phyloP scores from a whole-genome alignment of 2,797 vertebrate genomes.

The Choloepus didactylus region DNA sequence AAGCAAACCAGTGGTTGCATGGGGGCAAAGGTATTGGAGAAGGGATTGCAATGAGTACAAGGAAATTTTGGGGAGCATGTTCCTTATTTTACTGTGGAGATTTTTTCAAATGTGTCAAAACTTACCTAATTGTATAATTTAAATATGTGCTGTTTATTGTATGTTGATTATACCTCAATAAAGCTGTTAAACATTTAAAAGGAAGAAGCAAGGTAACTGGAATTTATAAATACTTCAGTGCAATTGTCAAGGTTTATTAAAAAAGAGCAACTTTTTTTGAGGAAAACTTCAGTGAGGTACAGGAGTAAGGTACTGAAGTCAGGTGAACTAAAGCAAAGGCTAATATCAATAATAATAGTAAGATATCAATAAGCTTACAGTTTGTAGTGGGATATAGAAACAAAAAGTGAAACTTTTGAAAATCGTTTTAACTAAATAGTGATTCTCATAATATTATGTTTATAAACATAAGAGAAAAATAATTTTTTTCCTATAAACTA shows the following conservation, averaged over 20 bases:
- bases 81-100: background rate
- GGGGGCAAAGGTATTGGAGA: background rate
- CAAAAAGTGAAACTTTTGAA: background rate
- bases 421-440: background rate
- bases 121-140: background rate
- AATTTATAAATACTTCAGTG: background rate
- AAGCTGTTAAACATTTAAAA: background rate
- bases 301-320: background rate
- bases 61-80: background rate
- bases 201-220: background rate
- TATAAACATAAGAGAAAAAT: background rate
- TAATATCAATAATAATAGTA: background rate
- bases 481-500: background rate
- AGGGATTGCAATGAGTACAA: background rate
- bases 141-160: background rate
- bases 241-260: background rate
- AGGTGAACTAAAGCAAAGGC: background rate
- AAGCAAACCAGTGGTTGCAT: background rate
- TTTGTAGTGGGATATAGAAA: background rate
- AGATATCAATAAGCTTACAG: background rate
- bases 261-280: background rate
- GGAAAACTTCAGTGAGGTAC: background rate
- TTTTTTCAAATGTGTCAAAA: background rate
- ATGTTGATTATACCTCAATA: background rate
- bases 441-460: background rate